A percentile compares a stretch with the other conserved stretches of the same genome.
phyloP scores from a whole-genome alignment of 2,113 vertebrate species.

The Circaetus gallicus region DNA sequence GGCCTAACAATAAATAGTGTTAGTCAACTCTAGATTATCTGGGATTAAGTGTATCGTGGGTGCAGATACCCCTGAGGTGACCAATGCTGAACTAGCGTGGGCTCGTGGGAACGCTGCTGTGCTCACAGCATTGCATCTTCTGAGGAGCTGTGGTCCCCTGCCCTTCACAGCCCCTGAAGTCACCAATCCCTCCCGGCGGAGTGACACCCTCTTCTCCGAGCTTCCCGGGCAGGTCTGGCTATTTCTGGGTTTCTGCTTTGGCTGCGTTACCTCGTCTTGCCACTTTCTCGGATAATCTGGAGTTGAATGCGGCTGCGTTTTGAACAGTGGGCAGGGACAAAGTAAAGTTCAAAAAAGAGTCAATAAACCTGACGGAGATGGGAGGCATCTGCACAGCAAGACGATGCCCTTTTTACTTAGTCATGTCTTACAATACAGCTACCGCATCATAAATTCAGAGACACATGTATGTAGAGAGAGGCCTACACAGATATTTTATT shows the following conservation, averaged over 20 bases:
- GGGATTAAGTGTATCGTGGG: neutral
- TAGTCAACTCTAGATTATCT: neutral
- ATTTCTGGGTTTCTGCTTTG: neutral
- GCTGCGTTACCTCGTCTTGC: neutral
- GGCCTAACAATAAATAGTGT: neutral
- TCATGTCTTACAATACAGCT: neutral
- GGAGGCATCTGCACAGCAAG: neutral
- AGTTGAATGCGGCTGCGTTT: neutral
- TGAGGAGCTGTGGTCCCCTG: neutral
- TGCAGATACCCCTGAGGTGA: neutral
- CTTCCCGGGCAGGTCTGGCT: neutral
- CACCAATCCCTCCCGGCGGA: rapidly evolving
- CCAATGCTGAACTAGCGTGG: neutral
- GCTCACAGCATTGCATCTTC: neutral
- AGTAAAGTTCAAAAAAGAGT: neutral
- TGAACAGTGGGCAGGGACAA: neutral
- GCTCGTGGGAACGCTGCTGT: neutral
- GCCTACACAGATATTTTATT: neutral
- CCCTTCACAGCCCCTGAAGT: neutral
- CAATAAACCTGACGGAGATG: neutral
- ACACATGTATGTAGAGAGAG: neutral
- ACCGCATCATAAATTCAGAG: neutral
- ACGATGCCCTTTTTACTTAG: neutral
- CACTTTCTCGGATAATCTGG: neutral
- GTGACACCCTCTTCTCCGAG: neutral